Percentiles rank a stretch among this genome's conserved stretches.
phyloP scores from a whole-genome alignment of 1,140 invertebrate genomes.

The Tyrophagus putrescentiae region DNA sequence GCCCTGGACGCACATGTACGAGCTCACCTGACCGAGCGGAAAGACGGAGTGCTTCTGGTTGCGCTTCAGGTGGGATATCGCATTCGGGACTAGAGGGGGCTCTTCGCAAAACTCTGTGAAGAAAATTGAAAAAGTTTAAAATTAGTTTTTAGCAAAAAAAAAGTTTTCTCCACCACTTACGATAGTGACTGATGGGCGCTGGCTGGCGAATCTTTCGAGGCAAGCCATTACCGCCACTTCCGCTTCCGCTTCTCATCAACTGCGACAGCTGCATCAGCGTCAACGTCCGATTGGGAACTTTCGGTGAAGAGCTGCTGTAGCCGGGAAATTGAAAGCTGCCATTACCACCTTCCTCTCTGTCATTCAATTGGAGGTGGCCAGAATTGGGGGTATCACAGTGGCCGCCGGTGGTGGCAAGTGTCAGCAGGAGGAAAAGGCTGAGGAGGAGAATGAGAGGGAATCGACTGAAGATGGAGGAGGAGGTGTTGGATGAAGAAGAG shows the following conservation, averaged over 20 bases:
- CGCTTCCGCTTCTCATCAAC: too few relatives aligned
- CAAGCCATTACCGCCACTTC: background rate
- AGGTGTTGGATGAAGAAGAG: too few relatives aligned
- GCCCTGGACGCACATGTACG: constrained; percentile 9
- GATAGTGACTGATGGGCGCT: background rate
- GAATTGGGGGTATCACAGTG: too few relatives aligned
- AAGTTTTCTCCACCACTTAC: background rate
- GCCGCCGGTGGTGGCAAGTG: too few relatives aligned
- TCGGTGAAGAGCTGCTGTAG: too few relatives aligned
- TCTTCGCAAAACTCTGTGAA: constrained; percentile 11
- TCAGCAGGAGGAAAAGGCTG: too few relatives aligned
- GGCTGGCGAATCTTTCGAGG: constrained; percentile 3
- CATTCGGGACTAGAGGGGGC: constrained; percentile 14
- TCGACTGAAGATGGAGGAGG: too few relatives aligned
- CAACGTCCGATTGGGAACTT: background rate
- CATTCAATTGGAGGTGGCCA: too few relatives aligned
- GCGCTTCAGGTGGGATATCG: constrained; percentile 1
- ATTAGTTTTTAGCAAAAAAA: constrained; percentile 6
- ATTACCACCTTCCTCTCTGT: too few relatives aligned
- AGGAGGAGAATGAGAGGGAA: too few relatives aligned
- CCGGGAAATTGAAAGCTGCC: too few relatives aligned
- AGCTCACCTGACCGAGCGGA: background rate
- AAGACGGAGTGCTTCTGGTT: constrained; percentile 18
- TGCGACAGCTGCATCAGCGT: background rate
- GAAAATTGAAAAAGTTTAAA: background rate